A percentile compares a stretch with the other conserved stretches of the same genome.
phyloP scores from a whole-genome alignment of 2,113 vertebrate species.

The Desmodus rotundus region DNA sequence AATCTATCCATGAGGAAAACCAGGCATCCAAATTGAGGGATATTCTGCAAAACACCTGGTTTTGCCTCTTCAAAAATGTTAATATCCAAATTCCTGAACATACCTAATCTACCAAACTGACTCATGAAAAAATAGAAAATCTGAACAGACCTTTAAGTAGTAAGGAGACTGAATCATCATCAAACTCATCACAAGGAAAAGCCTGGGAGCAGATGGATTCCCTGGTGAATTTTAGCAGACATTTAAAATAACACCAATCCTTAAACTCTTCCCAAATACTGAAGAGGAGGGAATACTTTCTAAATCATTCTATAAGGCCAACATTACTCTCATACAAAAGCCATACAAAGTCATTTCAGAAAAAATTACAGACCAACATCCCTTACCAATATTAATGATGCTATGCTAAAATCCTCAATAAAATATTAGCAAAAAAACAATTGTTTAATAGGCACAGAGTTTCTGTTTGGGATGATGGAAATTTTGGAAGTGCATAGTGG shows the following conservation, averaged over 20 bases:
- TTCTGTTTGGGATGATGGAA: neutral
- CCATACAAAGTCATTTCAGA: neutral
- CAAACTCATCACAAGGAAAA: neutral
- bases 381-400: neutral
- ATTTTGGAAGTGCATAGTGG: neutral
- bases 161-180: neutral
- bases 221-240: neutral
- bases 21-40: neutral
- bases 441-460: neutral
- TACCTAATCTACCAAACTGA: neutral
- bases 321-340: neutral
- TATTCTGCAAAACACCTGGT: neutral
- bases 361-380: neutral
- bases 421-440: neutral
- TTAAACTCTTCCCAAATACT: neutral
- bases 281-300: neutral
- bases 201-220: neutral
- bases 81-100: neutral
- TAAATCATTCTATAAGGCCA: neutral
- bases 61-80: neutral
- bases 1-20: neutral
- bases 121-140: neutral
- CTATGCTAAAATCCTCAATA: neutral
- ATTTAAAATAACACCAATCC: neutral
- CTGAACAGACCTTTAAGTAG: neutral